These are phyloP conservation scores for Gallinago solitaria DNA, from an alignment of 2,797 vertebrate species.

Conservation along the genomic window DNA sequence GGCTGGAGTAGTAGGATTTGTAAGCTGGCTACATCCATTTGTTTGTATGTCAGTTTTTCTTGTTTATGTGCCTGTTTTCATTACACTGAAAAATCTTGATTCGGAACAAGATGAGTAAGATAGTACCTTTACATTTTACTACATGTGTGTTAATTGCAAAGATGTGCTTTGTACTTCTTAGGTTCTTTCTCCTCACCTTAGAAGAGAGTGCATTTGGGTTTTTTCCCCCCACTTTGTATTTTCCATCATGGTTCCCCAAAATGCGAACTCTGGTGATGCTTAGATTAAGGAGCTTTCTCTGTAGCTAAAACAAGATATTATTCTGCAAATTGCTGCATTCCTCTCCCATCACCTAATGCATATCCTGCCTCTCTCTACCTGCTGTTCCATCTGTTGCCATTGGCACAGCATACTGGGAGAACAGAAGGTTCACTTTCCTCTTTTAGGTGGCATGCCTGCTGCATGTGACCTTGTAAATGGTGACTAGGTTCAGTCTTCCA, in stretches of 20 bases:
- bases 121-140: not conserved
- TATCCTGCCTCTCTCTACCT: not conserved
- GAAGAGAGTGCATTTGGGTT: not conserved
- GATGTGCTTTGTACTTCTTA: not conserved
- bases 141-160: not conserved
- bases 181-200: not conserved
- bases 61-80: not conserved
- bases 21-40: not conserved
- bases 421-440: not conserved
- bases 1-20: not conserved
- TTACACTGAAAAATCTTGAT: not conserved
- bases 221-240: accelerated
- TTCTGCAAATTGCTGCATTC: not conserved
- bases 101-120: not conserved
- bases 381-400: not conserved
- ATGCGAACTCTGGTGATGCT: not conserved
- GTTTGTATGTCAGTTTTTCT: not conserved
- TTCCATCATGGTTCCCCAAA: not conserved
- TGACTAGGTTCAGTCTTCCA: not conserved
- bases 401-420: not conserved
- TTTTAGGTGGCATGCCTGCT: not conserved
- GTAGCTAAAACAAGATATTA: not conserved
- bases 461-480: not conserved
- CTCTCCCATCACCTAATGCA: not conserved
- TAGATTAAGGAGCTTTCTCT: not conserved